Evolutionary conservation across 2,797 vertebrate species (phyloP).

Genomic region (Benthosema pterotum): DNA sequence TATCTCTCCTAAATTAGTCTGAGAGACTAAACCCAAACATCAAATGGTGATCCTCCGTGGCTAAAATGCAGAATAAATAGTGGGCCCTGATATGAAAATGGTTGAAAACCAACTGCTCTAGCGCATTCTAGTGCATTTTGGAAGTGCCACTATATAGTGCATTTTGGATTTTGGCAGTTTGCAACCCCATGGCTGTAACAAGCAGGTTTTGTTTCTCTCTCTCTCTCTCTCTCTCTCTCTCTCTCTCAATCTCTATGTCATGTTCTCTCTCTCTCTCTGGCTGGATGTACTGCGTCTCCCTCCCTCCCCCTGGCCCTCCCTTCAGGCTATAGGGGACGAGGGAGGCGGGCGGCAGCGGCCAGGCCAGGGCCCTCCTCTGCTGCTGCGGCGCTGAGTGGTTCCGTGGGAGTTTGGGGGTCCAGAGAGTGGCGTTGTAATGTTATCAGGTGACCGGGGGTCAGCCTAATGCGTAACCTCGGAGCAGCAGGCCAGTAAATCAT

Average conservation of each 20-base stretch:
- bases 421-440: conserved; percentile 78
- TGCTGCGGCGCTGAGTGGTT: conserved; percentile 63
- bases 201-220: conserved; percentile 20
- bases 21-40: no score
- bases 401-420: conserved; percentile 77
- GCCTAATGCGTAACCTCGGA: conserved; percentile 80
- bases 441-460: conserved; percentile 78
- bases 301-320: conserved; percentile 37
- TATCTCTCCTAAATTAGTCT: no score
- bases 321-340: conserved; percentile 62
- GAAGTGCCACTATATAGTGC: no score
- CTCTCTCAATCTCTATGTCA: not conserved
- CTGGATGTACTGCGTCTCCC: not conserved
- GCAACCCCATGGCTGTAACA: conserved; percentile 67
- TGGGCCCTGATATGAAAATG: no score
- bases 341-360: no score
- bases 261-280: not conserved
- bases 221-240: not conserved
- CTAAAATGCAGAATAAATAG: no score
- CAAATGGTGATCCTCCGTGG: no score
- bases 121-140: no score
- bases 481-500: conserved; percentile 79
- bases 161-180: no score
- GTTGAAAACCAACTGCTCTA: no score
- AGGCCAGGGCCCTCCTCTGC: no score